Evolutionary conservation across 2,888 invertebrate genomes (phyloP).

Genomic region (Apodemia zela): DNA sequence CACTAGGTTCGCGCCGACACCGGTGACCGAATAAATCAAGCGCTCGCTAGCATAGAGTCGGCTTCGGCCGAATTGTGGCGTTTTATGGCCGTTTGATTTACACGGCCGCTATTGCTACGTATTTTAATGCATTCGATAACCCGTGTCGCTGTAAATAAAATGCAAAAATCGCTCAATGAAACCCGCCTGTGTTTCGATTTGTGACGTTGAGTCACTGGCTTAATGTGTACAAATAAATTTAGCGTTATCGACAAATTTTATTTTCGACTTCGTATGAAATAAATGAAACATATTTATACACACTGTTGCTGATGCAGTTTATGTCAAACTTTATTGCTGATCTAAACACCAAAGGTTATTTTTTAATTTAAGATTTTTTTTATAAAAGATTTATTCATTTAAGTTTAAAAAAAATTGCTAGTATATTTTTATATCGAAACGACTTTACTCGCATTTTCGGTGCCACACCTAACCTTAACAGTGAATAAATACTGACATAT

Average conservation of each 20-base stretch:
- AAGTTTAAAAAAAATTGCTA: too few species aligned
- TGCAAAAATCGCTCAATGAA: slow-evolving; percentile 38
- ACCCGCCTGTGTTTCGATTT: slow-evolving; percentile 27
- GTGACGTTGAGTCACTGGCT: slow-evolving; percentile 26
- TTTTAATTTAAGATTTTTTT: too few species aligned
- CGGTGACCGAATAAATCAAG: slow-evolving; percentile 71
- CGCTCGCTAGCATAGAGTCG: slow-evolving; percentile 65
- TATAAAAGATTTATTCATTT: too few species aligned
- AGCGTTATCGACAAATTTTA: slow-evolving; percentile 30
- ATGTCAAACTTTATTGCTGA: not conserved
- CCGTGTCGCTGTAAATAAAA: slow-evolving; percentile 40
- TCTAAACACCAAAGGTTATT: not conserved
- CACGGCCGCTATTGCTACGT: slow-evolving; percentile 51
- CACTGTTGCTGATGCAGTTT: slow-evolving; percentile 4
- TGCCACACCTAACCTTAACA: too few species aligned
- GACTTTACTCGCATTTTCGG: too few species aligned
- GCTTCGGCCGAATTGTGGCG: slow-evolving; percentile 62
- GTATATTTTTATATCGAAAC: too few species aligned
- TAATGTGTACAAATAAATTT: slow-evolving; percentile 23
- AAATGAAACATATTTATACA: slow-evolving; percentile 17
- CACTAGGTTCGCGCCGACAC: slow-evolving; percentile 72
- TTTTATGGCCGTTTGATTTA: slow-evolving; percentile 71
- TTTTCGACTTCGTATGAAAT: slow-evolving; percentile 21
- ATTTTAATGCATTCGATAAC: slow-evolving; percentile 51
- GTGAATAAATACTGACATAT: too few species aligned